Conservation (phyloP, 2,797 vertebrate species). For the Microctenopoma steveboyesi region DNA sequence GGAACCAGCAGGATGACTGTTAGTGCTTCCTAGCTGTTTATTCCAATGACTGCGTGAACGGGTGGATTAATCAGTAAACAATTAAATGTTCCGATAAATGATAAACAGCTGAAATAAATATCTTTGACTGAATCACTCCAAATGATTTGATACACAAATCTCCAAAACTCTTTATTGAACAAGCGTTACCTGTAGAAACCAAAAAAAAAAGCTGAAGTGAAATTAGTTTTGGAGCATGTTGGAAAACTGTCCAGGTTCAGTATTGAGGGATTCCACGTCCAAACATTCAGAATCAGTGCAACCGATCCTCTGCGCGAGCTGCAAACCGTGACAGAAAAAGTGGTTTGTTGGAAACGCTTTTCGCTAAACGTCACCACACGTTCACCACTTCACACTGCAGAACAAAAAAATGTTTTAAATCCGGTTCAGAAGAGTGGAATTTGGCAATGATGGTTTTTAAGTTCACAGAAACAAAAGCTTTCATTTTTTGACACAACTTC, state of each 20-base stretch:
- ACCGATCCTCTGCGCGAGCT: conserved; percentile 24
- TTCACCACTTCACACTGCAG: conserved; percentile 35
- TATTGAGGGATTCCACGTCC: conserved; percentile 36
- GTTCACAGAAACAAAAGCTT: conserved; percentile 1
- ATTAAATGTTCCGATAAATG: no score
- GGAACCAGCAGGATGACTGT: no score
- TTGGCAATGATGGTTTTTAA: conserved; percentile 23
- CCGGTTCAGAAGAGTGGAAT: conserved; percentile 40
- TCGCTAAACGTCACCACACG: conserved; percentile 25
- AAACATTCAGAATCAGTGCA: conserved; percentile 37
- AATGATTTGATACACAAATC: neutral
- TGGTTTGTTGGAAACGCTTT: conserved; percentile 37
- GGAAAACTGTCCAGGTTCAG: conserved; percentile 34
- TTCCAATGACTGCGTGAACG: no score
- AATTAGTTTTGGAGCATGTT: no score
- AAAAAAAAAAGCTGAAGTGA: neutral
- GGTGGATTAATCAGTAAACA: no score
- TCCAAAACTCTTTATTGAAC: neutral
- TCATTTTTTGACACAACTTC: conserved; percentile 8
- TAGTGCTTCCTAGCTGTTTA: no score
- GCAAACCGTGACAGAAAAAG: conserved; percentile 45
- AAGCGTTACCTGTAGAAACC: no score
- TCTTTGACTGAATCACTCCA: no score
- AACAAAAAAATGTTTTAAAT: neutral
- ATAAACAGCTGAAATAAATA: neutral